A percentile compares a stretch with the other conserved stretches of the same genome.
Conservation (phyloP, 2,797 vertebrate genomes). For the Takifugu rubripes region DNA sequence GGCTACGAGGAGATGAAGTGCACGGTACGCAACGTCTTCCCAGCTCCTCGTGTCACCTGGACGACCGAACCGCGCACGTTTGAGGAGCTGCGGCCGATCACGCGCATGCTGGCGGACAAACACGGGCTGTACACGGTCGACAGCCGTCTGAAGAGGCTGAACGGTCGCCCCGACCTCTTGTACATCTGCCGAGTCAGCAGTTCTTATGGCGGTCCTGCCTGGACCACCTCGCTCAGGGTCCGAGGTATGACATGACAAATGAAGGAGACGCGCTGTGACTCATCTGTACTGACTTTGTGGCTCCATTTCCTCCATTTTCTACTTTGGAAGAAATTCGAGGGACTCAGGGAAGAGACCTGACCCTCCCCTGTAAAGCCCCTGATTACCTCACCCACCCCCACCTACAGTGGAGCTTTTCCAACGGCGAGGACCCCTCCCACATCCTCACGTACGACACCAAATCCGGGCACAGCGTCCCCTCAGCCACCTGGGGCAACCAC, state of each 20-base stretch:
- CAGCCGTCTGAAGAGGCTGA: conserved; percentile 63
- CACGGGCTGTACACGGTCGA: conserved; percentile 66
- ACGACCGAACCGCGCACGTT: conserved; percentile 61
- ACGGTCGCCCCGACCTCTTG: conserved; percentile 46
- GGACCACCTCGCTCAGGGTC: conserved; percentile 69
- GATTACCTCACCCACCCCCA: conserved; percentile 52
- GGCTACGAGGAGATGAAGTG: conserved; percentile 77
- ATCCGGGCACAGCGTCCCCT: conserved; percentile 20
- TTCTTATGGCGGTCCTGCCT: conserved; percentile 52
- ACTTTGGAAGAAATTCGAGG: conserved; percentile 47
- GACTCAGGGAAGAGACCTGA: conserved; percentile 56
- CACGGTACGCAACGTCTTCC: conserved; percentile 60
- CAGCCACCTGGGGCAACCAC: conserved; percentile 46
- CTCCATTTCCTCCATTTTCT: background rate
- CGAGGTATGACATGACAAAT: conserved; percentile 50
- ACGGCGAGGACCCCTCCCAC: conserved; percentile 25
- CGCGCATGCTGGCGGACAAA: conserved; percentile 48
- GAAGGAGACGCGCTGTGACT: background rate
- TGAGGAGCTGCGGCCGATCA: conserved; percentile 56
- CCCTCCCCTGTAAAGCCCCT: conserved; percentile 69
- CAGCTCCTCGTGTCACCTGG: conserved; percentile 69
- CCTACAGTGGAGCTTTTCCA: conserved; percentile 70
- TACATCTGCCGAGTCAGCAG: conserved; percentile 72
- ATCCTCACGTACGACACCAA: conserved; percentile 67
- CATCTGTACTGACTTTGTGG: background rate